phyloP scores from a whole-genome alignment of 2,797 vertebrate species.

The Cyclura pinguis region DNA sequence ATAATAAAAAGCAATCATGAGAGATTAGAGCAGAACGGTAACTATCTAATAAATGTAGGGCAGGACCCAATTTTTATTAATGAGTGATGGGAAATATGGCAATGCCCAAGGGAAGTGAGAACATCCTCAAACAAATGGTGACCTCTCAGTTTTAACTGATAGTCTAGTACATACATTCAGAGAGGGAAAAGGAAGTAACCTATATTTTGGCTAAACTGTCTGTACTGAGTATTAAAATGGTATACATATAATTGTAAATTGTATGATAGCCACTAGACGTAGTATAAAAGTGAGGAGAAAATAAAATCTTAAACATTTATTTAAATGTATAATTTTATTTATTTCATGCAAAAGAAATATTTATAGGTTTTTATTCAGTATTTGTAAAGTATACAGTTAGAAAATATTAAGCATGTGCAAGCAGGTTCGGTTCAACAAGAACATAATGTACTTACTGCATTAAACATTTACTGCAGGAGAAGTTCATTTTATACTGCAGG shows the following conservation, averaged over 20 bases:
- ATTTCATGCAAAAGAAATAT: not conserved
- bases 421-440: slow-evolving; percentile 12
- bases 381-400: slow-evolving; percentile 7
- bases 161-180: not conserved
- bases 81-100: not conserved
- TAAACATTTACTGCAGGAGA: slow-evolving; percentile 12
- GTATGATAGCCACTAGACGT: not conserved
- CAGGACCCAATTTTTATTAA: not conserved
- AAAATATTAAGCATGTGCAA: slow-evolving; percentile 25
- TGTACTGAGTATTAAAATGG: not conserved
- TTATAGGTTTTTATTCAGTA: not conserved
- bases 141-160: not conserved
- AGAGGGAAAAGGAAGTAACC: not conserved
- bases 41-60: slow-evolving; percentile 32
- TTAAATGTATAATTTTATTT: not conserved
- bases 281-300: not conserved
- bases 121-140: not conserved
- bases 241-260: not conserved
- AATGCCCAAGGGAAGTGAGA: not conserved
- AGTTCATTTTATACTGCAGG: slow-evolving; percentile 16
- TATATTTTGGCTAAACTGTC: not conserved
- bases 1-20: slow-evolving; percentile 85
- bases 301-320: not conserved
- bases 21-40: slow-evolving; percentile 91
- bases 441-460: not conserved